Evolutionary conservation across 2,888 invertebrate species (phyloP).

Genomic region (Lycia hirtaria): DNA sequence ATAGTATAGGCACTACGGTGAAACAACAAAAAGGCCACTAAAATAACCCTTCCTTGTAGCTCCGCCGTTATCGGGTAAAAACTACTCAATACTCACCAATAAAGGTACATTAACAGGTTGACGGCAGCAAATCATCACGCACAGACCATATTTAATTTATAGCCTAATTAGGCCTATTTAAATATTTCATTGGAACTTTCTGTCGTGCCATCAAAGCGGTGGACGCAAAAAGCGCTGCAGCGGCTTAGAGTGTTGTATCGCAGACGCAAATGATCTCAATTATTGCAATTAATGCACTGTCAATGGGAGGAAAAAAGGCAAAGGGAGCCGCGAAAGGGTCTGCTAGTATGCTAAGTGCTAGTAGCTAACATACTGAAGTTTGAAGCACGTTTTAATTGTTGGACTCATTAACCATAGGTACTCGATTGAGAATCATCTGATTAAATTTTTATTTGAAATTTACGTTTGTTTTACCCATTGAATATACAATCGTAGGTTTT

Average conservation of each 20-base stretch:
- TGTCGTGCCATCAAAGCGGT: constrained; percentile 33
- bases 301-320: constrained; percentile 38
- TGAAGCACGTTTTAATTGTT: constrained; percentile 10
- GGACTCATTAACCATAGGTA: background rate
- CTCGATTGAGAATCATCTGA: background rate
- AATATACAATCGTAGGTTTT: no score
- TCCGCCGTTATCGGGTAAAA: no score
- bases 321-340: constrained; percentile 38
- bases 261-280: constrained; percentile 44
- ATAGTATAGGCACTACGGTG: no score
- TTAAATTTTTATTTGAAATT: no score
- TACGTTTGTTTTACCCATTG: no score
- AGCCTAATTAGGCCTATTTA: constrained; percentile 39
- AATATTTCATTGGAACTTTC: constrained; percentile 39
- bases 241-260: constrained; percentile 40
- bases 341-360: no score
- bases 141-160: constrained; percentile 36
- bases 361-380: constrained; percentile 1
- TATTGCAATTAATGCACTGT: constrained; percentile 45
- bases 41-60: no score
- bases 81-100: constrained; percentile 1
- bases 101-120: constrained; percentile 2
- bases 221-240: constrained; percentile 34
- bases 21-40: no score
- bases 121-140: constrained; percentile 32